Base-by-base conservation (phyloP, 2,797 vertebrate species). In the Telmatherina bonti region DNA sequence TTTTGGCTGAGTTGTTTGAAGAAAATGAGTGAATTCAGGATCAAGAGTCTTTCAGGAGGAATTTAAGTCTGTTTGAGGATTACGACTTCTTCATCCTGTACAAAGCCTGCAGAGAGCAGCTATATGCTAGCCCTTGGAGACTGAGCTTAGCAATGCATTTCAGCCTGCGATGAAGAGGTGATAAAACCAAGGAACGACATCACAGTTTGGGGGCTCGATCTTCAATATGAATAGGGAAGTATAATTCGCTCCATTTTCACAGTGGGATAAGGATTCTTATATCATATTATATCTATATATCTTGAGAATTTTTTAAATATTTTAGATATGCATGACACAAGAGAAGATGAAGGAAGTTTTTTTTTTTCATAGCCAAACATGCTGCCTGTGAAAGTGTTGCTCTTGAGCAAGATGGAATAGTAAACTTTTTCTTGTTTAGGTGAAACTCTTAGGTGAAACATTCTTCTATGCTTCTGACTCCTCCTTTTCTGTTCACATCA, bases 31-130 rank as follows among this genome's bases (percentile, higher is more conserved):
- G 91, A 93, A 93, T 94, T 93, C 94, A 91, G 94, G 94, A 95
- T 95, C 93, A 95, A 95, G 93, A 90, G 94, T 87, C 93, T 94
- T 94, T 94, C 93, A 92, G 91, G 91, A 94, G 93, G 94, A 95
- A 95, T 95, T 94, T 94, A 92, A 93, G 93, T 93, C 91, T 93
- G 93, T 95, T 95, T 95, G 94, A 95, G 93, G 94, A 95, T 95
- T 95, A 95, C 84, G 93, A 94, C 92, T 94, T 94, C 93, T 95
- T 94, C 93, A 95, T 95, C 93, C 92, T 88, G 91, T 92, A 94
- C 92, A 95, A 95, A 94, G 93, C 92, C 91, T 68, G 82, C 83
- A 85, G 89, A 90, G 88, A 91, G 81, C 43, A 86, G 90, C 89
- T 86, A 87, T 88, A 92, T 84, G 90, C 85, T 88, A 88, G 85